Evolutionary conservation across 2,888 invertebrate genomes (phyloP), one percentile per base, ranked within the genome.

Genomic region (Melanostoma scalare): DNA sequence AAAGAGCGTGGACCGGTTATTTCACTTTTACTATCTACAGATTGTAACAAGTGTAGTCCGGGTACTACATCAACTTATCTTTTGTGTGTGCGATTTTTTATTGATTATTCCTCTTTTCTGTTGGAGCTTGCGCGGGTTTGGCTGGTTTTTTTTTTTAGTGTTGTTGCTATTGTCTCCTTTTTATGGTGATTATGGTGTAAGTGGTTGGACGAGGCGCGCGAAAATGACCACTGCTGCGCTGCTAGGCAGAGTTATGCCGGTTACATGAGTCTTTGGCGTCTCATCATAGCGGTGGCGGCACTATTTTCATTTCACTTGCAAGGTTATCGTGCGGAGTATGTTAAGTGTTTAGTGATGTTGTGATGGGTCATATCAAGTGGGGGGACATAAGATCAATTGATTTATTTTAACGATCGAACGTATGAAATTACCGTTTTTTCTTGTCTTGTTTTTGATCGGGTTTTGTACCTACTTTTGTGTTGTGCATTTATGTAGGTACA

Each of bases 11-110:
- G 65, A 84, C 84, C 84, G 84, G 84, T 84, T 84, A 79, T 84
- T 75, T 84, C 78, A 84, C 84, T 84, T 79, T 84, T 84, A 84
- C 84, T 84, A 84, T 84, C 84, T 84, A 75, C 71, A 75, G 84
- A 84, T 75, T 84, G 79, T 84, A 84, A 84, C 84, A 84, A 84
- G 84, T 84, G 84, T 84, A 84, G 84, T 84, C 79, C 84, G 84
- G 79, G 79, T 84, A 38, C 50, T 63, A 79, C 65, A 84, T 60
- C 67, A 53, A 40, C 69, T 68, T 56, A 33, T 53, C 55, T 67
- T 61, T 67, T 55, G 55, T 72, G 31, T 56, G 50, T 58, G 50
- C 10, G 30, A 42, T 38, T 69, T 50, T 60, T 67, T 50, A 40
- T 68, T 67, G 55, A 65, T 65, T 50, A 48, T 73, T 79, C 53